Evolutionary conservation across 2,888 invertebrate genomes (phyloP), one percentile per base, ranked within the genome.

Genomic region (Caenorhabditis sp.): DNA sequence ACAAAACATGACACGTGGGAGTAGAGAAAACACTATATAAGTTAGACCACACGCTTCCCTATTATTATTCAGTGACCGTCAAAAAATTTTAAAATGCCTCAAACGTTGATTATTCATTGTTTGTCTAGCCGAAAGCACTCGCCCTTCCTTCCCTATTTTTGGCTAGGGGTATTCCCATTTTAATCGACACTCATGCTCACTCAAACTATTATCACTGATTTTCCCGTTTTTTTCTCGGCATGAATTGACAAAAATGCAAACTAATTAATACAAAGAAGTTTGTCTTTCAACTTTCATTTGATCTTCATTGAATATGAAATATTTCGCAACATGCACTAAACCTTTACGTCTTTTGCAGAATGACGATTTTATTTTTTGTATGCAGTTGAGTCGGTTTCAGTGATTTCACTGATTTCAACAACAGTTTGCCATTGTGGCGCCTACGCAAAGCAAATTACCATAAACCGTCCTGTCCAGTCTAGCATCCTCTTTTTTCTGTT

Each of bases 61-160:
- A 6, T 32, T 9, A 68, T 35, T 70, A 61, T 61, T 60, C 20
- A 58, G 40, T 68, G 28, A 50, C 62, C 53, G 60, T 18, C 37
- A 61, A 76, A 76, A 8, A 40, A 13, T 40, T 40, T 5, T 11
- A 76, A 76, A 35, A 76, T 76, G 61, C 67, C 65, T 40, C 32
- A 28, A 13, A 13, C 26, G 2, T 37, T 76, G 76, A 76, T 76
- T 76, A 76, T 76, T 76, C 76, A 76, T 76, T 76, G 76, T 76
- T 76, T 76, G 61, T 61, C 67, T 76, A 76, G 67, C 67, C 64
- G 64, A 56, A 51, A 56, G 72, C 64, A 72, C 56, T 72, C 47
- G 60, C 61, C 70, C 61, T 72, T 64, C 56, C 20, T 44, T 61
- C 56, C 67, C 76, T 61, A 60, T 67, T 76, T 76, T 76, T 60